These are phyloP conservation scores for Campaea margaritaria DNA, from an alignment of 2,888 invertebrate genomes.

Conservation along the genomic window DNA sequence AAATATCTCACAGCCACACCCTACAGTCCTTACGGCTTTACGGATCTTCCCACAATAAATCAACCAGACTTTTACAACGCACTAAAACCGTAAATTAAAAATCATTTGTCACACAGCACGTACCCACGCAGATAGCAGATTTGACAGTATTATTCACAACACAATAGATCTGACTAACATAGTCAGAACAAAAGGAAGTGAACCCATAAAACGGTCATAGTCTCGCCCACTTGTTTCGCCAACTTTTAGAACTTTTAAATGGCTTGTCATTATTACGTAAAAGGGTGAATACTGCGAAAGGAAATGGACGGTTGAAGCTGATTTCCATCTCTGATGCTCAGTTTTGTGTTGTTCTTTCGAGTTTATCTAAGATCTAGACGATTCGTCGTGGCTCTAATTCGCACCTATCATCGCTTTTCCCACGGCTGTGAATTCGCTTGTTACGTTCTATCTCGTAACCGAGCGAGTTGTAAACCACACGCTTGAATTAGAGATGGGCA, in stretches of 20 bases:
- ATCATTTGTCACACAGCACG: constrained; percentile 45
- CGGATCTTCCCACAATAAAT: constrained; percentile 43
- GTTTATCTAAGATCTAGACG: constrained; percentile 61
- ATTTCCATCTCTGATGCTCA: constrained; percentile 53
- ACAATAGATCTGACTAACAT: constrained; percentile 46
- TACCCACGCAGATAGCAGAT: constrained; percentile 35
- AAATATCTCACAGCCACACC: constrained; percentile 18
- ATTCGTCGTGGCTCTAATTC: constrained; percentile 65
- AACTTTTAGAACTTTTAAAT: constrained; percentile 44
- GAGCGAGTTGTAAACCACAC: constrained; percentile 41
- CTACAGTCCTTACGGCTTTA: constrained; percentile 19
- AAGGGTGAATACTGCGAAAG: constrained; percentile 54
- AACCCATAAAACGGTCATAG: constrained; percentile 57
- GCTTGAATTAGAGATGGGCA: constrained; percentile 39
- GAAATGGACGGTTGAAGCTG: constrained; percentile 52
- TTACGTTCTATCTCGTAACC: constrained; percentile 45
- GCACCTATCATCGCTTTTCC: constrained; percentile 63
- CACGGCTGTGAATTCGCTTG: constrained; percentile 56
- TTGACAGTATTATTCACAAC: constrained; percentile 46
- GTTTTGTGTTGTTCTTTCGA: constrained; percentile 51
- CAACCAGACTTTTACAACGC: constrained; percentile 40
- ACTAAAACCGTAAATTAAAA: constrained; percentile 46
- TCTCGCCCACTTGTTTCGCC: constrained; percentile 47
- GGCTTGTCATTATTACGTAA: constrained; percentile 43
- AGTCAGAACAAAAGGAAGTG: constrained; percentile 50